phyloP scores from a whole-genome alignment of 92 coral and sea anemone genomes.

The Blastomussa wellsi region DNA sequence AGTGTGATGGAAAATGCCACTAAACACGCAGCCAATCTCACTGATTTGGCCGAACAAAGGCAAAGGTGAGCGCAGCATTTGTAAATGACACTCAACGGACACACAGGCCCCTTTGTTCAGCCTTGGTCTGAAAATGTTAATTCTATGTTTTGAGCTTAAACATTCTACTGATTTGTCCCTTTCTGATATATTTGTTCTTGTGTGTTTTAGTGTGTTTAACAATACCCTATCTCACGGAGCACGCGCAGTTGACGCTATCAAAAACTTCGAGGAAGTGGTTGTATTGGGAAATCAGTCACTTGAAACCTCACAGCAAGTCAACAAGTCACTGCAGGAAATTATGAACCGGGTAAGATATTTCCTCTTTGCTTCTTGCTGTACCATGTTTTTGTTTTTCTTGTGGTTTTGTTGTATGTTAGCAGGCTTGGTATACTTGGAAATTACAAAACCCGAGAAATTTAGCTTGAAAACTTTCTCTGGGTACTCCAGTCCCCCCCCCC shows the following conservation, averaged over 20 bases:
- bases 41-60: constrained; percentile 68
- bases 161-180: background rate
- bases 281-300: constrained; percentile 71
- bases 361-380: background rate
- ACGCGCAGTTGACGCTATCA: constrained; percentile 83
- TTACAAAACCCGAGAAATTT: no score
- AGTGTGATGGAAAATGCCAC: constrained; percentile 73
- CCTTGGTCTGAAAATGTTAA: background rate
- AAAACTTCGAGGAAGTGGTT: constrained; percentile 81
- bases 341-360: constrained; percentile 67
- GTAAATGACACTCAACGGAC: no score
- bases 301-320: constrained; percentile 74
- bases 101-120: background rate
- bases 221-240: constrained; percentile 72
- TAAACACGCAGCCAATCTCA: constrained; percentile 72
- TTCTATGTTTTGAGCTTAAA: background rate
- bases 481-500: no score
- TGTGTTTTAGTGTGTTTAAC: constrained; percentile 68
- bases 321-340: constrained; percentile 71
- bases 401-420: background rate
- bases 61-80: constrained; percentile 77
- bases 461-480: background rate
- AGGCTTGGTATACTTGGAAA: background rate
- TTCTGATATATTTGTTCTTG: background rate
- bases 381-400: background rate